Base-by-base conservation (phyloP, 2,888 invertebrate species). In the Platycheirus albimanus region DNA sequence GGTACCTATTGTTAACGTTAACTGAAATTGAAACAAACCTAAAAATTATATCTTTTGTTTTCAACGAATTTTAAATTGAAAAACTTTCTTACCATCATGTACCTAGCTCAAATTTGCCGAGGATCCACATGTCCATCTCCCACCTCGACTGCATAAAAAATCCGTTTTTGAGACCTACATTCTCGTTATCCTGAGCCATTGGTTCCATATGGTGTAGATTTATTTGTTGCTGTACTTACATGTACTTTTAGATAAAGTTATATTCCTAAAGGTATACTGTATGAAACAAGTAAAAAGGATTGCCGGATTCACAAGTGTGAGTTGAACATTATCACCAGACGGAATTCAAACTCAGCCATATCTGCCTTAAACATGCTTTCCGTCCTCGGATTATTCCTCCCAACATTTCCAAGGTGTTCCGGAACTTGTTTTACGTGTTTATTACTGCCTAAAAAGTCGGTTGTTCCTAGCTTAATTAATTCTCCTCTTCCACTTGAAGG, bases 391-490 rank as follows among this genome's bases (percentile, higher is more conserved):
- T 75, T 66, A 13, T 20, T 33, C 49, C 30, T 20, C 47, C 33
- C 47, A 17, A 30, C 20, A 41, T 30, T 74, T 69, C 52, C 67
- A 79, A 74, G 74, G 52, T 78, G 47, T 63, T 45, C 54, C 61
- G 49, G 38, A 28, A 43, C 56, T 56, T 63, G 63, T 54, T 63
- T 69, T 49, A 63, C 69, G 54, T 56, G 54, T 43, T 69, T 49
- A 70, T 45, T 64, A 66, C 47, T 8, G 5, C 30, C 30, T 47
- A n/a, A n/a, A n/a, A 41, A 24, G 63, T 36, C 28, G 24, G 30
- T 36, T 33, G 24, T 24, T 4, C 19, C 3, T 38, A 13, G 15
- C 24, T 41, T 58, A 1, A 24, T 41, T 17, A 61, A 33, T 69
- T 38, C 19, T 63, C n/a, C 51, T 7, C 15, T 52, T 49, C 24